Conservation (phyloP, 35 echinoderm and acorn worm species). For the Apostichopus californicus region DNA sequence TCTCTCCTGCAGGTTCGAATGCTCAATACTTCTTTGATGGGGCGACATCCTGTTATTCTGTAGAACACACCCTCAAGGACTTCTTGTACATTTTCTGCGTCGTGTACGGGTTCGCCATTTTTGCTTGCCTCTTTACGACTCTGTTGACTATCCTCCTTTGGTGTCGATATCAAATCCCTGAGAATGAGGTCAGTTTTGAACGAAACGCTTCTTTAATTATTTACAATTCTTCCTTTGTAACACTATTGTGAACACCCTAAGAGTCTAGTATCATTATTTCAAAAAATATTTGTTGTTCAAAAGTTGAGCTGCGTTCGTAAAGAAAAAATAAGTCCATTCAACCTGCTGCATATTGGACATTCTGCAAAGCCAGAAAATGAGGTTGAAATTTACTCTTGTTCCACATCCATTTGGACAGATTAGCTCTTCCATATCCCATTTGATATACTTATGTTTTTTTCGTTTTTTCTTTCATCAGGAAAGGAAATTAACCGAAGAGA, state of each 20-base stretch:
- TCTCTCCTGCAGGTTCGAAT: not conserved
- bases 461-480: conserved; percentile 11
- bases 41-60: conserved; percentile 54
- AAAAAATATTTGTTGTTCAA: no score
- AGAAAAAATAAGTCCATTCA: no score
- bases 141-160: conserved; percentile 59
- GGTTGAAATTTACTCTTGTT: no score
- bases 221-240: no score
- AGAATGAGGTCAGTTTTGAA: conserved; percentile 40
- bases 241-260: no score
- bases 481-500: not conserved
- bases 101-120: conserved; percentile 75
- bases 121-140: conserved; percentile 69
- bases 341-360: no score
- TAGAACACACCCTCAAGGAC: conserved; percentile 77
- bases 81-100: conserved; percentile 76
- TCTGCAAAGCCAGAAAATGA: no score
- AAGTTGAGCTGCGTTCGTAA: no score
- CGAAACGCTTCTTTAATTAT: no score
- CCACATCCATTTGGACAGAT: no score
- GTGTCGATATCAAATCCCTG: conserved; percentile 53
- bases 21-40: conserved; percentile 73
- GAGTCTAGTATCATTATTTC: no score
- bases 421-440: no score
- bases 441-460: not conserved